Percentiles rank a stretch among this genome's conserved stretches.
Evolutionary conservation across 1,140 invertebrate species (phyloP).

Genomic region (Aphidius ervi): DNA sequence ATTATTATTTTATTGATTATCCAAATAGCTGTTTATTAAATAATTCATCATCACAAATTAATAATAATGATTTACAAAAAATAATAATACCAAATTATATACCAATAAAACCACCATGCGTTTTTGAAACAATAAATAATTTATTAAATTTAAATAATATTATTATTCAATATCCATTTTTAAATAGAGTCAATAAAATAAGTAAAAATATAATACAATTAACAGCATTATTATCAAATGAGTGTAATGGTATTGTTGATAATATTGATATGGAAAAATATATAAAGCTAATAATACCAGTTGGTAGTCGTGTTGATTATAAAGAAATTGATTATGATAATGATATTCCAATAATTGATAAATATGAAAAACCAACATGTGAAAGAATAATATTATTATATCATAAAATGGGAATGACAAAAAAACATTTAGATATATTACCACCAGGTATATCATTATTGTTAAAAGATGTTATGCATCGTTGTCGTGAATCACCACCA

Average conservation of each 20-base stretch:
- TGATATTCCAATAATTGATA: constrained; percentile 34
- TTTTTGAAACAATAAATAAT: constrained; percentile 68
- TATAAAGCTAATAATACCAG: constrained; percentile 43
- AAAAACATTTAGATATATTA: constrained; percentile 67
- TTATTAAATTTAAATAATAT: constrained; percentile 55
- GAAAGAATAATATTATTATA: constrained; percentile 43
- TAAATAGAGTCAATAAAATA: constrained; percentile 64
- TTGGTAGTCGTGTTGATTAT: constrained; percentile 41
- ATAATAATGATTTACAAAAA: constrained; percentile 58
- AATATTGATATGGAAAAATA: constrained; percentile 38
- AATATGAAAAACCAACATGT: constrained; percentile 29
- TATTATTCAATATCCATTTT: constrained; percentile 63
- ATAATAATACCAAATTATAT: constrained; percentile 63
- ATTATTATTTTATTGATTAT: constrained; percentile 85
- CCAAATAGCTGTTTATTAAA: constrained; percentile 58
- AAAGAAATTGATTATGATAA: constrained; percentile 37
- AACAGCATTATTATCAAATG: constrained; percentile 39
- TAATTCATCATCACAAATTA: constrained; percentile 44
- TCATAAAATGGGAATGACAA: constrained; percentile 56
- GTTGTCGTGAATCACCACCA: constrained; percentile 71
- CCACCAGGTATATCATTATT: constrained; percentile 73
- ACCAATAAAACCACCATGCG: constrained; percentile 60
- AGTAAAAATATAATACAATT: constrained; percentile 72
- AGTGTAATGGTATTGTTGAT: constrained; percentile 16
- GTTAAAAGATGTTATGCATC: constrained; percentile 70